A percentile compares a stretch with the other conserved stretches of the same genome.
phyloP scores from a whole-genome alignment of 2,888 invertebrate species.

The Monoplex corrugatus region DNA sequence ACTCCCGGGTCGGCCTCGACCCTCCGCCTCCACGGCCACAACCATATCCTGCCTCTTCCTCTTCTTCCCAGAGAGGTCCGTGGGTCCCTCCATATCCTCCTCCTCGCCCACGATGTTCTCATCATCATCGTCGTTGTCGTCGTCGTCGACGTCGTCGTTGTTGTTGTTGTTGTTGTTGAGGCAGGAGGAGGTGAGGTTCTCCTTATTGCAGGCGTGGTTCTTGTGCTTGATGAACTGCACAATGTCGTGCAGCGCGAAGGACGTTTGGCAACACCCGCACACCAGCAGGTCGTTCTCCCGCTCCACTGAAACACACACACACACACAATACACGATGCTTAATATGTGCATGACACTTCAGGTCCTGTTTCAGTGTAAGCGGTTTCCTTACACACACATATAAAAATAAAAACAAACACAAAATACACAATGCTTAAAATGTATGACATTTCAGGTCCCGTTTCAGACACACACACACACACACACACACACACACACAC shows the following conservation, averaged over 20 bases:
- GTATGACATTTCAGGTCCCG: too few relatives aligned
- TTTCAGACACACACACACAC: neutral
- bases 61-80: constrained; percentile 1
- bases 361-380: too few relatives aligned
- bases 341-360: too few relatives aligned
- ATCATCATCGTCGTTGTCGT: neutral
- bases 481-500: neutral
- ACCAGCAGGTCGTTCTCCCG: constrained; percentile 91
- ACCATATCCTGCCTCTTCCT: constrained; percentile 25
- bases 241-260: constrained; percentile 96
- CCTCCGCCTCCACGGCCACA: constrained; percentile 10
- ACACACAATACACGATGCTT: too few relatives aligned
- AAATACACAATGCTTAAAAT: too few relatives aligned
- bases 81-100: constrained; percentile 2
- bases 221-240: constrained; percentile 99
- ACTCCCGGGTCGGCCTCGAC: neutral
- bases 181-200: constrained; percentile 69
- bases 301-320: constrained; percentile 75
- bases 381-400: neutral
- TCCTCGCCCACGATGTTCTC: neutral
- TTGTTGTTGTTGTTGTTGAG: neutral
- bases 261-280: constrained; percentile 96
- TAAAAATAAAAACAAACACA: neutral
- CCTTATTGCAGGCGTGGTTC: constrained; percentile 91
- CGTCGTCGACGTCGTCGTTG: neutral